Percentiles rank a stretch among this genome's conserved stretches.
phyloP scores from a whole-genome alignment of 2,113 vertebrate species.

The Rhegmatorhina hoffmannsi region DNA sequence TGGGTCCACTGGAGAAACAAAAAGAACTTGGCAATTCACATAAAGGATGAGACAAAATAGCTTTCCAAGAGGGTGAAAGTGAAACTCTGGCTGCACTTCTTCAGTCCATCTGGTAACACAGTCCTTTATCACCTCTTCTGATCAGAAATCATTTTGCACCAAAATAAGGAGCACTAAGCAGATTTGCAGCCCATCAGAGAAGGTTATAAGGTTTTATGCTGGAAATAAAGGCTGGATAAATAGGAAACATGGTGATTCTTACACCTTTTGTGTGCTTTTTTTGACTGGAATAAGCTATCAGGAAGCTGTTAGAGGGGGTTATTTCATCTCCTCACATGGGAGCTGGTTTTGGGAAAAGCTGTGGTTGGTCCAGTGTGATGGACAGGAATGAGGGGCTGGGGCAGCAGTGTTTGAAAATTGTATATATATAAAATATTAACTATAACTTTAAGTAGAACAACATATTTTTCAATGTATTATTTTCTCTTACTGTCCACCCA shows the following conservation, averaged over 20 bases:
- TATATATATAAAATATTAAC: neutral
- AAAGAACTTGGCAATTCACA: neutral
- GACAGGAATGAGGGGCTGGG: neutral
- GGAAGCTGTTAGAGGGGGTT: neutral
- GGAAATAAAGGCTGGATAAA: neutral
- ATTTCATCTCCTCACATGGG: neutral
- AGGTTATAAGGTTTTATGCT: neutral
- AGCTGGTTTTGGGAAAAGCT: neutral
- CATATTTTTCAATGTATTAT: neutral
- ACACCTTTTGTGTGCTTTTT: neutral
- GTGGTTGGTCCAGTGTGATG: rapidly evolving
- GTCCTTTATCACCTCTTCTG: rapidly evolving
- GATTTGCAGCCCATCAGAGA: neutral
- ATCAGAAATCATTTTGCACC: neutral
- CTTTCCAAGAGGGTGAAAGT: neutral
- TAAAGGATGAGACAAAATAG: neutral
- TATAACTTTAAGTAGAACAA: neutral
- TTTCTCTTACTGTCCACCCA: neutral
- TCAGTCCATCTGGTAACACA: neutral
- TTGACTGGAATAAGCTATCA: neutral
- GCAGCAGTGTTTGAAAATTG: neutral
- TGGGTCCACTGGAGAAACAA: neutral
- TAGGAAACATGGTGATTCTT: neutral
- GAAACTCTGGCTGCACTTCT: neutral
- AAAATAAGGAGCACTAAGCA: neutral